Evolutionary conservation across 2,113 vertebrate genomes (phyloP).

Genomic region (Zapornia atra): DNA sequence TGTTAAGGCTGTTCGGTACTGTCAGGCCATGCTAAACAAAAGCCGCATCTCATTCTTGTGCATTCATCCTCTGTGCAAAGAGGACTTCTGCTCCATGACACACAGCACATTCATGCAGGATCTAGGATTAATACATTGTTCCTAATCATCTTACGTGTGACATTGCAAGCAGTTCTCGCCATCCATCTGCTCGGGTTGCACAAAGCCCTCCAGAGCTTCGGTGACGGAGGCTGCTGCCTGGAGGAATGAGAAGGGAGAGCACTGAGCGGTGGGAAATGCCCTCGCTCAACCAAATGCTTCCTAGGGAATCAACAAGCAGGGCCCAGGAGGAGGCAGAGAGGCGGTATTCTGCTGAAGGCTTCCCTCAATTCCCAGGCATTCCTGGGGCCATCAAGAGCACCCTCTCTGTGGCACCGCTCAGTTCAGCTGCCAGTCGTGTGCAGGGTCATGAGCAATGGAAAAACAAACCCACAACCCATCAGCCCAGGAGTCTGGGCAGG

Average conservation of each 20-base stretch:
- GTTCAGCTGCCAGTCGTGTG: not conserved
- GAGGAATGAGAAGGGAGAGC: not conserved
- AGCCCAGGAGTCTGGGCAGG: too few relatives aligned
- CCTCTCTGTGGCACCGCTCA: not conserved
- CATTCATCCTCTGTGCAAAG: not conserved
- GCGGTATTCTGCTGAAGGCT: not conserved
- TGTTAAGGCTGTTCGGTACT: too few relatives aligned
- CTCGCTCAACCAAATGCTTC: too few relatives aligned
- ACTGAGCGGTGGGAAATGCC: not conserved
- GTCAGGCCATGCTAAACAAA: too few relatives aligned
- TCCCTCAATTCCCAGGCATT: not conserved
- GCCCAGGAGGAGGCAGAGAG: not conserved
- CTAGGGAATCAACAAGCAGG: not conserved
- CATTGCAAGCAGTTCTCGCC: constrained; percentile 92
- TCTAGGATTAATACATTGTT: not conserved
- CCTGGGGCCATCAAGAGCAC: not conserved
- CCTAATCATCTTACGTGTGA: constrained; percentile 76
- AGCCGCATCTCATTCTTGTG: too few relatives aligned
- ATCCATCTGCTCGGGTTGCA: constrained; percentile 87
- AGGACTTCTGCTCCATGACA: not conserved
- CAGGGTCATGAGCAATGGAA: not conserved
- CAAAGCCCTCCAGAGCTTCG: constrained; percentile 90
- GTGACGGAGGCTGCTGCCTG: constrained; percentile 71
- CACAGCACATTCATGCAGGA: not conserved
- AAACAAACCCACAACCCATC: not conserved